Base-by-base conservation (phyloP, 1,140 invertebrate genomes). In the Dreissena polymorpha region DNA sequence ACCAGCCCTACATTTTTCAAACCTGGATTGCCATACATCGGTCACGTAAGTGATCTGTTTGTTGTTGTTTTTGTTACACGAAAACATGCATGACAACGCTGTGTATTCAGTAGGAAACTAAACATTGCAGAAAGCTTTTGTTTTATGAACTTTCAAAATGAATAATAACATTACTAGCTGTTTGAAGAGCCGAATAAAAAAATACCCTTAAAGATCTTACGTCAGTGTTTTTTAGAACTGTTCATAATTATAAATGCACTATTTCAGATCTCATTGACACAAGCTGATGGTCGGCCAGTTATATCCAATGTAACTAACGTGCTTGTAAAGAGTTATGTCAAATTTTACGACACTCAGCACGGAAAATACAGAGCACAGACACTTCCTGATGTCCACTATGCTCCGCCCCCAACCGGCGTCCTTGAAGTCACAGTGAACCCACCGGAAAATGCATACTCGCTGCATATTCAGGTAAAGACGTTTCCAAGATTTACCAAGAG, bases 11-110 rank as follows among this genome's bases (percentile, higher is more conserved):
- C 65, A 0, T 76, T 60, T 29, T 83, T 83, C 14, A 83, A 83
- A 71, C 81, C 81, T 27, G 81, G 81, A 18, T 57, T 83, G 12
- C 81, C 81, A 0, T 83, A 76, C 55, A 25, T 68, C n/a, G 81
- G 67, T 55, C 53, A 71, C 25, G 81, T 83, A 76, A 75, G 81
- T 76, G 39, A 73, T 21, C 60, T 5, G 39, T 39, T 39, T 39
- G 39, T 39, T 39, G 3, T 39, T 39, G 39, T 39, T 39, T 39
- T 39, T n/a, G n/a, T 39, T 39, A 39, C 8, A 39, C 39, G 39
- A 39, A 39, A 2, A 39, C 39, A 39, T 39, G 39, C 39, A 39
- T 39, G 39, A 39, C 39, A 39, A 39, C 39, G 39, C 8, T 2
- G 39, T 39, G 3, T 2, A 2, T 39, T 39, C 8, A 39, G 39